Percentiles rank a stretch among this genome's conserved stretches.
phyloP scores from a whole-genome alignment of 2,888 invertebrate genomes.

The Dichetophora obliterata region DNA sequence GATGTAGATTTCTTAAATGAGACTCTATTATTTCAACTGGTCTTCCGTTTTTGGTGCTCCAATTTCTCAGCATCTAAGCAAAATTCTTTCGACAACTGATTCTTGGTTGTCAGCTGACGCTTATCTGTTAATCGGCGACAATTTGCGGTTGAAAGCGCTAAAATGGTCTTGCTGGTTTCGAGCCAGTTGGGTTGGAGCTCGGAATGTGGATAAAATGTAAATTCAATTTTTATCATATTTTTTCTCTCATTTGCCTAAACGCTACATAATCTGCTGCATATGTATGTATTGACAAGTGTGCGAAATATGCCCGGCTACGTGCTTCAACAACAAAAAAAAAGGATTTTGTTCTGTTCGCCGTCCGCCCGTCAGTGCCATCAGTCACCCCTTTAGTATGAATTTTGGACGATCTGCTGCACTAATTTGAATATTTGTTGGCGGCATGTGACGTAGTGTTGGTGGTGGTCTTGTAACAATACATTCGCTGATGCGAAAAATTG shows the following conservation, averaged over 20 bases:
- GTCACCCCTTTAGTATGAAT: conserved; percentile 27
- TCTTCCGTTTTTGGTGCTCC: neutral
- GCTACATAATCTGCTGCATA: conserved; percentile 56
- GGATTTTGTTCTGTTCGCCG: neutral
- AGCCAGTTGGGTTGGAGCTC: neutral
- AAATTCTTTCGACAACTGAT: neutral
- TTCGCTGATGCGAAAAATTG: conserved; percentile 53
- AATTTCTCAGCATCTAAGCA: neutral
- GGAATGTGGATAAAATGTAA: conserved; percentile 14
- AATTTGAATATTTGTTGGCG: conserved; percentile 52
- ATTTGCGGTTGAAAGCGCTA: conserved; percentile 17
- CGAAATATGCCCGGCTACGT: conserved; percentile 35
- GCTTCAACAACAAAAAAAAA: conserved; percentile 6
- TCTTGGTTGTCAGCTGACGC: neutral
- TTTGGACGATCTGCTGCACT: conserved; percentile 18
- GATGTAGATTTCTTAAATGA: neutral
- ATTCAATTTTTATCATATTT: neutral
- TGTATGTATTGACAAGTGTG: conserved; percentile 42
- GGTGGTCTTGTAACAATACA: conserved; percentile 47
- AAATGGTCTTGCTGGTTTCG: neutral
- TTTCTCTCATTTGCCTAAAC: conserved; percentile 59
- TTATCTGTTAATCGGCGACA: conserved; percentile 12
- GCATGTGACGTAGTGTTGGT: conserved; percentile 18
- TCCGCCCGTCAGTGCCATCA: neutral
- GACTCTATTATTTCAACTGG: neutral